Base-by-base conservation (phyloP, 2,888 invertebrate species). In the Hydropsyche betteni region DNA sequence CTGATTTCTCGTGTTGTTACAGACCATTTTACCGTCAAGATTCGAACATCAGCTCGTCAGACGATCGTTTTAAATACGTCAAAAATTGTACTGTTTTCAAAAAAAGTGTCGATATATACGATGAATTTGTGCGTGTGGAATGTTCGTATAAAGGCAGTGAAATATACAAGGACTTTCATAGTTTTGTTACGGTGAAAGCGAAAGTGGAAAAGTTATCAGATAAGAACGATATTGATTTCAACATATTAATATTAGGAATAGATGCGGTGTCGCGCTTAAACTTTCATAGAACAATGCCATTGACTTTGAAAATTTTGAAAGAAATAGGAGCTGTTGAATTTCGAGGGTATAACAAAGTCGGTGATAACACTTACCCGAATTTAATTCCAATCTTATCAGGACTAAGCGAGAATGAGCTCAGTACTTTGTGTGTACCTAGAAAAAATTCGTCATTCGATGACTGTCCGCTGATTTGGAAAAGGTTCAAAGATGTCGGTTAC, bases 341-440 rank as follows among this genome's bases (percentile, higher is more conserved):
- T 82, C 84, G 92, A 80, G 98, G 97, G 5, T 97, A 95, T 84
- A 96, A 94, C 83, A 98, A 97, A 88, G 93, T 98, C 7, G 98
- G 92, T 3, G 97, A 97, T 84, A 98, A 97, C 83, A 97, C 97
- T 0, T 97, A 94, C 83, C 96, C 96, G 0, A 98, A 98, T 84
- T 83, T 98, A 76, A 90, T 94, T 6, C 94, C 97, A 0, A 89
- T 95, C 78, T 85, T 97, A 10, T 90, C 91, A 2, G 97, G 97
- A 0, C 83, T 91, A 61, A 89, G 88, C 58, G 90, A 90, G 38
- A 85, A 86, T 0, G 93, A 95, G 81, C 83, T 95, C 68, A 86
- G 86, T 70, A 85, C 85, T 75, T 87, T 84, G 0, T 95, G 95
- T 81, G 90, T 92, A 88, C 88, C 88, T 0, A 85, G 87, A 12